Evolutionary conservation across 2,888 invertebrate species (phyloP).

Genomic region (Dexiosoma caninum): DNA sequence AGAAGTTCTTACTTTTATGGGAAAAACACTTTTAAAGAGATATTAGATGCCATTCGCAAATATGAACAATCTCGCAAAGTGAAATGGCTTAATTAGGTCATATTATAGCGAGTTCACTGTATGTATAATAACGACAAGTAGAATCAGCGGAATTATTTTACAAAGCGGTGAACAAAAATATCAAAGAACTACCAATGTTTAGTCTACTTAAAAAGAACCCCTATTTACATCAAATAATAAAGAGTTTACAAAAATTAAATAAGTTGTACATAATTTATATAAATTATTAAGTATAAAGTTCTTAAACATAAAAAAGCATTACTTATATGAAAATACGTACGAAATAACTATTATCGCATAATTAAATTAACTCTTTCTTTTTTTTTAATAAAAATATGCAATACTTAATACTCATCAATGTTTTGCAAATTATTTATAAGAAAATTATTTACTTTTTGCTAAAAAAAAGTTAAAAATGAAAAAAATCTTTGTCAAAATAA

Average conservation of each 20-base stretch:
- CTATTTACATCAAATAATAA: slow-evolving; percentile 27
- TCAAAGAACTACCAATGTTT: slow-evolving; percentile 34
- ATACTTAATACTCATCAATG: slow-evolving; percentile 37
- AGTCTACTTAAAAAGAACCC: slow-evolving; percentile 15
- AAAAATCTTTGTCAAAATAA: slow-evolving; percentile 46
- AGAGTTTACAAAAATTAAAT: slow-evolving; percentile 3
- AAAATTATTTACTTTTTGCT: slow-evolving; percentile 16
- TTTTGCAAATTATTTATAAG: slow-evolving; percentile 41
- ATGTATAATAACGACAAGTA: too few relatives aligned
- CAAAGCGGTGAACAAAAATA: slow-evolving; percentile 2
- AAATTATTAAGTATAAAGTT: not conserved
- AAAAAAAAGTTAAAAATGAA: not conserved
- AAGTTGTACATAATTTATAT: slow-evolving; percentile 43
- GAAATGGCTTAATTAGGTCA: too few relatives aligned
- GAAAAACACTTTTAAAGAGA: too few relatives aligned
- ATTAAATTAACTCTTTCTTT: slow-evolving; percentile 35
- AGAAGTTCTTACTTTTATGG: too few relatives aligned
- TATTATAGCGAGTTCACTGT: too few relatives aligned
- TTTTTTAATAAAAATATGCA: slow-evolving; percentile 17
- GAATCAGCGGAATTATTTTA: not conserved
- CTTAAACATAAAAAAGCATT: slow-evolving; percentile 10
- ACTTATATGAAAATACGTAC: slow-evolving; percentile 55
- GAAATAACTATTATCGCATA: slow-evolving; percentile 42
- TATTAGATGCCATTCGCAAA: too few relatives aligned
- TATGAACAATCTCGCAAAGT: too few relatives aligned